Evolutionary conservation across 2,797 vertebrate species (phyloP).

Genomic region (Cyclopterus lumpus): DNA sequence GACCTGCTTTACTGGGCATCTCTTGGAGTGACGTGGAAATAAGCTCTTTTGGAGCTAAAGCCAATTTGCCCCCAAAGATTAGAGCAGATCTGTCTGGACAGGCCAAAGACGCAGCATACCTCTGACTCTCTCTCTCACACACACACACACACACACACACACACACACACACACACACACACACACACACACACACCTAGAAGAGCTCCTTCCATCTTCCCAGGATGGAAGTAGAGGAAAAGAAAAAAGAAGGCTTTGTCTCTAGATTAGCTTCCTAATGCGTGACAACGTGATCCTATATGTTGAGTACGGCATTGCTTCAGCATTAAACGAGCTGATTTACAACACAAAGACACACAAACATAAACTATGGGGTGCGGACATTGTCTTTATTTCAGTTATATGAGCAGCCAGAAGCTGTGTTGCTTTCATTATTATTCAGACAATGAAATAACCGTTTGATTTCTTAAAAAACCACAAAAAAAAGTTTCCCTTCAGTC

Average conservation of each 20-base stretch:
- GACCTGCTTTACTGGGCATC: slow-evolving; percentile 81
- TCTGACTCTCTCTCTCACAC: slow-evolving; percentile 32
- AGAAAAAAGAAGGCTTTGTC: background rate
- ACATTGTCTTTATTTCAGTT: slow-evolving; percentile 80
- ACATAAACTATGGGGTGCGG: slow-evolving; percentile 57
- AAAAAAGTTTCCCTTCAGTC: slow-evolving; percentile 58
- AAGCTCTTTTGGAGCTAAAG: slow-evolving; percentile 88
- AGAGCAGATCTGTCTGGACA: slow-evolving; percentile 83
- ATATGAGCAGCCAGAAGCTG: slow-evolving; percentile 69
- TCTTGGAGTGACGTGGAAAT: slow-evolving; percentile 80
- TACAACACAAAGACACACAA: slow-evolving; percentile 47
- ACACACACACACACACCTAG: background rate
- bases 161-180: no score
- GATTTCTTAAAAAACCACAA: slow-evolving; percentile 54
- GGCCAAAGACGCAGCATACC: slow-evolving; percentile 64
- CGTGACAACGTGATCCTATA: background rate
- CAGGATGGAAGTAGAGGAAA: slow-evolving; percentile 9
- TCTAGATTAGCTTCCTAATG: slow-evolving; percentile 18
- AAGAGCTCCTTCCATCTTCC: slow-evolving; percentile 20
- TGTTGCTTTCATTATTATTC: slow-evolving; percentile 48
- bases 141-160: slow-evolving; percentile 24
- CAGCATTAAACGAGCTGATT: background rate
- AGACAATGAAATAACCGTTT: slow-evolving; percentile 61
- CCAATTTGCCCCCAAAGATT: slow-evolving; percentile 86
- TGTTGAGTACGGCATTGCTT: background rate